Evolutionary conservation across 2,113 vertebrate species (phyloP).

Genomic region (Cardinalis cardinalis): DNA sequence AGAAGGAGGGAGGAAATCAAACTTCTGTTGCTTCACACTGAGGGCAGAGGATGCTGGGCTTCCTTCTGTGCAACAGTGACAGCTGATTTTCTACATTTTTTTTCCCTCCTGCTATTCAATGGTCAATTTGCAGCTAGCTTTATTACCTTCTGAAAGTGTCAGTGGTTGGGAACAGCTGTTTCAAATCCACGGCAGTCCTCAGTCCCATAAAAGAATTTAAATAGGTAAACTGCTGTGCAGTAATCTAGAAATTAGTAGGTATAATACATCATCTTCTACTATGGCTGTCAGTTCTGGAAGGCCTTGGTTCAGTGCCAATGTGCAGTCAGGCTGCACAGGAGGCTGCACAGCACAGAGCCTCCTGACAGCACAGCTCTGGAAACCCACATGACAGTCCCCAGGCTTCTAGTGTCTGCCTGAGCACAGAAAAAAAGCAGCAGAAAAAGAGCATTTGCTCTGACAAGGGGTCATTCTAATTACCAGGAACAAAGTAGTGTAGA

Average conservation of each 20-base stretch:
- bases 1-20: neutral
- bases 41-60: neutral
- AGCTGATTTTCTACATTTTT: neutral
- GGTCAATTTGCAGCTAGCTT: neutral
- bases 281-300: neutral
- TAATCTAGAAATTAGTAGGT: conserved; percentile 13
- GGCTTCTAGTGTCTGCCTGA: neutral
- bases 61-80: neutral
- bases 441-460: neutral
- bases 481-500: neutral
- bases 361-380: neutral
- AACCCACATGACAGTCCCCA: neutral
- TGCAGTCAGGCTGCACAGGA: neutral
- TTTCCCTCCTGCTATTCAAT: neutral
- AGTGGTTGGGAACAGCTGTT: neutral
- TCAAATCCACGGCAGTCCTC: neutral
- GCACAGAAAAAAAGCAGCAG: neutral
- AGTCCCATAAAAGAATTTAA: neutral
- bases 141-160: neutral
- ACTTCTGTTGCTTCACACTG: neutral
- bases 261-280: neutral
- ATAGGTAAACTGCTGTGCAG: conserved; percentile 9
- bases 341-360: neutral
- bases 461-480: neutral
- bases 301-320: neutral